A percentile compares a stretch with the other conserved stretches of the same genome.
These are phyloP conservation scores for Hephaestus fuliginosus DNA, from an alignment of 2,797 vertebrate genomes.

Conservation along the genomic window DNA sequence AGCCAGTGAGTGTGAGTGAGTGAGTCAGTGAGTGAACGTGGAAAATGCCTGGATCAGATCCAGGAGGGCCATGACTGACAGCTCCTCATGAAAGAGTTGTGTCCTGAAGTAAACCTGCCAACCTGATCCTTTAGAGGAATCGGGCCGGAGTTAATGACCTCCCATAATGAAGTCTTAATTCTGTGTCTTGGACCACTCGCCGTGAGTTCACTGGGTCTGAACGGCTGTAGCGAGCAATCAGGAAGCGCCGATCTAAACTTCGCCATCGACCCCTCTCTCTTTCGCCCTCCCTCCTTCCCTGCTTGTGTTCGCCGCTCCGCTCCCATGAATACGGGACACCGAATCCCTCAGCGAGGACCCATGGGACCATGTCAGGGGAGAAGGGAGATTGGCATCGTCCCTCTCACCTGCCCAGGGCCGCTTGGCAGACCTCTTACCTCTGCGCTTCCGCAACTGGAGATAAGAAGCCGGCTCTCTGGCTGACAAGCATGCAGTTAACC, in stretches of 20 bases:
- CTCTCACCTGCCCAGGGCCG: conserved; percentile 71
- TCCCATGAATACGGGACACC: conserved; percentile 83
- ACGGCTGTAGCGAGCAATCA: conserved; percentile 65
- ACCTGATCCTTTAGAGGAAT: conserved; percentile 67
- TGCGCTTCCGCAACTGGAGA: conserved; percentile 60
- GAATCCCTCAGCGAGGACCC: conserved; percentile 79
- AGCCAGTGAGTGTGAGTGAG: not conserved
- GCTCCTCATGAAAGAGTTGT: conserved; percentile 74
- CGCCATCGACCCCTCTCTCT: conserved; percentile 44
- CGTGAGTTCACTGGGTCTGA: conserved; percentile 76
- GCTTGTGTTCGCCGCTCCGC: conserved; percentile 75
- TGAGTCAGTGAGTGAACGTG: conserved; percentile 60
- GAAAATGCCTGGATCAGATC: conserved; percentile 75
- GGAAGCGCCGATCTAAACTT: conserved; percentile 70
- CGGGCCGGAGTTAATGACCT: conserved; percentile 76
- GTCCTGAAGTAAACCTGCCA: conserved; percentile 78
- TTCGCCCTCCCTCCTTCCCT: conserved; percentile 50
- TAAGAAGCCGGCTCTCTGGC: conserved; percentile 52
- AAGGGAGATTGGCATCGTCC: conserved; percentile 78
- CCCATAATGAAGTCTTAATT: conserved; percentile 82
- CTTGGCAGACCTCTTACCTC: conserved; percentile 74
- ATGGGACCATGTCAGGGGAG: conserved; percentile 81
- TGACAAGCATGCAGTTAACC: conserved; percentile 52
- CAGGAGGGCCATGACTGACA: conserved; percentile 74
- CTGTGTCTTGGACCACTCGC: conserved; percentile 68